A percentile compares a stretch with the other conserved stretches of the same genome.
Evolutionary conservation across 1,140 invertebrate species (phyloP).

Genomic region (Dinoponera quadriceps): DNA sequence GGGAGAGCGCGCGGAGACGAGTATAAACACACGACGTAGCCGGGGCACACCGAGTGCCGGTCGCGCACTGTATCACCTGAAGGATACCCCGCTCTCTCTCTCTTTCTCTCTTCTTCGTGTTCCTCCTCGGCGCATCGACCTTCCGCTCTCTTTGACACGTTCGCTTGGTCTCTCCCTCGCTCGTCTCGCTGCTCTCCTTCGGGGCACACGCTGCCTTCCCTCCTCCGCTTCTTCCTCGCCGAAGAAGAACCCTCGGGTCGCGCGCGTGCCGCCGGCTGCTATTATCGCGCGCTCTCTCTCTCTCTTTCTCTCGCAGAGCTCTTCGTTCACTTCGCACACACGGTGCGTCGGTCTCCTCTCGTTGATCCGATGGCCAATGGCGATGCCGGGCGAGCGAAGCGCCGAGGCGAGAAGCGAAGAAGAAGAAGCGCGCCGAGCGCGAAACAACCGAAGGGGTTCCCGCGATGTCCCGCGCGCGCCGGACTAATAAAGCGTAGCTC

Average conservation of each 20-base stretch:
- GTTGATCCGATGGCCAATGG: conserved; percentile 51
- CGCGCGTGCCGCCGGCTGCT: conserved; percentile 30
- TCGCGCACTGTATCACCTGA: conserved; percentile 70
- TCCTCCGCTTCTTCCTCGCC: conserved; percentile 30
- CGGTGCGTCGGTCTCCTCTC: conserved; percentile 25
- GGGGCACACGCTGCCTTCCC: background rate
- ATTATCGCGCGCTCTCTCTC: conserved; percentile 50
- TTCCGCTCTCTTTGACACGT: conserved; percentile 53
- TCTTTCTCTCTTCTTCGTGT: conserved; percentile 53
- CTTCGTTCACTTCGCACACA: conserved; percentile 29
- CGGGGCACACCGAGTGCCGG: conserved; percentile 67
- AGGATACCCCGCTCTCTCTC: conserved; percentile 66
- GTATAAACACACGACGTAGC: conserved; percentile 65
- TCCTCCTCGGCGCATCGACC: conserved; percentile 54
- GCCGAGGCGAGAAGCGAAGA: conserved; percentile 58
- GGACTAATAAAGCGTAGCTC: conserved; percentile 84
- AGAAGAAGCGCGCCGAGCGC: conserved; percentile 75
- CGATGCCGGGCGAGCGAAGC: conserved; percentile 8
- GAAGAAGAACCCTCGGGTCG: too few relatives aligned
- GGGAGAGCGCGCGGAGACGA: too few relatives aligned
- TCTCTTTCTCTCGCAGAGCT: too few relatives aligned
- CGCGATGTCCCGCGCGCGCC: conserved; percentile 83
- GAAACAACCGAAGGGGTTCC: conserved; percentile 79
- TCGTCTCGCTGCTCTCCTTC: background rate
- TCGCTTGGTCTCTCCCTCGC: conserved; percentile 20